These are phyloP conservation scores for Hydractinia echinata DNA, from an alignment of 30 jellyfish, hydroid and myxozoan genomes.

Conservation along the genomic window DNA sequence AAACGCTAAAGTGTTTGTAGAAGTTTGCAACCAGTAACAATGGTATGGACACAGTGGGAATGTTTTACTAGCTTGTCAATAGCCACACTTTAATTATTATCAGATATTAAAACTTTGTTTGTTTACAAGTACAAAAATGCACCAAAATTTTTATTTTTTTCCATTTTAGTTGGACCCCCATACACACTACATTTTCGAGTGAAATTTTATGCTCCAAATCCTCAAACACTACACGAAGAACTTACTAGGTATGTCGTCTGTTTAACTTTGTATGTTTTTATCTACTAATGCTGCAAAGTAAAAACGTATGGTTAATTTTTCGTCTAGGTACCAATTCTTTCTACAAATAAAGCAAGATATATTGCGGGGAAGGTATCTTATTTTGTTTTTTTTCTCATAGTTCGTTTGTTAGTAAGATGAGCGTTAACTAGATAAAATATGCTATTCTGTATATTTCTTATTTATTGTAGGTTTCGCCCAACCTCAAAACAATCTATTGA, in stretches of 20 bases:
- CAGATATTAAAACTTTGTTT: background rate
- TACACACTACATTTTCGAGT: slow-evolving; percentile 85
- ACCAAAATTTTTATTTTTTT: too few relatives aligned
- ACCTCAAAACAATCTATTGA: slow-evolving; percentile 73
- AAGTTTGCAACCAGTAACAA: too few relatives aligned
- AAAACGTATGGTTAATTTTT: background rate
- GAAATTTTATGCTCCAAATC: slow-evolving; percentile 86
- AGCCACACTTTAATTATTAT: background rate
- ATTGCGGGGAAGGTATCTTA: slow-evolving; percentile 74
- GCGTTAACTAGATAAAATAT: too few relatives aligned
- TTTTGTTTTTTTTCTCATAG: too few relatives aligned
- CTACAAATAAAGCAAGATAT: slow-evolving; percentile 84
- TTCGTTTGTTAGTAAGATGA: too few relatives aligned
- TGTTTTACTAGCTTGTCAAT: too few relatives aligned
- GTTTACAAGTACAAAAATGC: background rate
- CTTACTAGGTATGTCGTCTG: slow-evolving; percentile 58
- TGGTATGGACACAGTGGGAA: too few relatives aligned
- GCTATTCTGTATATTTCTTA: background rate
- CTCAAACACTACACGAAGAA: slow-evolving; percentile 84
- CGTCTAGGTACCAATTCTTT: slow-evolving; percentile 72
- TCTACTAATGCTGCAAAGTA: too few relatives aligned
- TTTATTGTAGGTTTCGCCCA: slow-evolving; percentile 57
- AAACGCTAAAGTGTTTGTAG: too few relatives aligned
- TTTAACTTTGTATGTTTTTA: background rate
- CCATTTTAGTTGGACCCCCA: slow-evolving; percentile 84